Base-by-base conservation (phyloP, 1,140 invertebrate genomes). In the Lerema accius region DNA sequence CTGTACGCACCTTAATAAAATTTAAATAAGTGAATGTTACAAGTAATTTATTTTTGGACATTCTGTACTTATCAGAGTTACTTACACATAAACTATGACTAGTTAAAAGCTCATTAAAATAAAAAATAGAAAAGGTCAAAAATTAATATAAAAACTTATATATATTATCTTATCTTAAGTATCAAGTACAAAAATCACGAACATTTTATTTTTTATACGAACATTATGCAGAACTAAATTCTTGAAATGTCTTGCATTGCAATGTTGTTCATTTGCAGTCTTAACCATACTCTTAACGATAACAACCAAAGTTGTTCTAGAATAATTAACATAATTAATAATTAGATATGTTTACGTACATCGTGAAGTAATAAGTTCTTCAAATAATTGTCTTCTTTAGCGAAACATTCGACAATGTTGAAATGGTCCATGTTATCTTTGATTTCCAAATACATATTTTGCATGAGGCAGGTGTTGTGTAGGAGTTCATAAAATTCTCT, bases 351-450 rank as follows among this genome's bases (percentile, higher is more conserved):
- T 64, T 89, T 90, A 37, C 86, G 71, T 56, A 90, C 74, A 60
- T 90, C 88, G 46, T 89, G 84, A 11, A 89, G 71, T 39, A 90
- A 69, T 5, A 90, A 61, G 76, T 88, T 90, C 60, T 78, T 87
- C 5, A 90, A 49, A 66, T 88, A 91, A 66, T 91, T 92, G 43
- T 89, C 76, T 17, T 89, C 72, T 3, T 88, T 81, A 0, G 85
- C 73, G 13, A 91, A 80, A 55, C 80, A 85, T 64, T 92, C 91
- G 6, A 91, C 84, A 2, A 92, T 92, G 51, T 89, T 76, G 43
- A 91, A 91, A 58, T 92, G 91, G 40, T 92, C 91, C 75, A 90
- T 71, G 1, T 84, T 64, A 17, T 92, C 86, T 72, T 89, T 91
- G 17, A 92, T 91, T 58, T 91, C 86, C 19, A 92, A 82, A 63